A percentile compares a stretch with the other conserved stretches of the same genome.
These are phyloP conservation scores for Elaphurus davidianus DNA, from an alignment of 2,113 vertebrate genomes.

Conservation along the genomic window DNA sequence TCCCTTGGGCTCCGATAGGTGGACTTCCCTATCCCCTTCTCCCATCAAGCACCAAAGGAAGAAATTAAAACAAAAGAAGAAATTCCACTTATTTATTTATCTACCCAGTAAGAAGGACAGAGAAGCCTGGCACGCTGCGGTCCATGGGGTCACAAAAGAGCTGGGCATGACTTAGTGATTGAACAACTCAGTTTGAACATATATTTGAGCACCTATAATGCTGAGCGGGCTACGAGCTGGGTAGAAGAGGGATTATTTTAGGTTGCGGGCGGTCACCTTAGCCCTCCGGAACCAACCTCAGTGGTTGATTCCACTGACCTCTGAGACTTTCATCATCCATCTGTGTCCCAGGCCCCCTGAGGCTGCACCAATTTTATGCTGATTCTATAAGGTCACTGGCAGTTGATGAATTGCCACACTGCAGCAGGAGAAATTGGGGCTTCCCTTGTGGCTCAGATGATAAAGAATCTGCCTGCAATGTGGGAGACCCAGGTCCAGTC, in stretches of 20 bases:
- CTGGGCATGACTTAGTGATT: background rate
- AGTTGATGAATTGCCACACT: background rate
- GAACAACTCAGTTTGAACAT: background rate
- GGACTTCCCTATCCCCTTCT: background rate
- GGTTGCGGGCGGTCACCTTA: background rate
- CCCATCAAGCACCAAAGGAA: background rate
- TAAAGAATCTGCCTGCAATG: background rate
- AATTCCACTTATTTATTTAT: background rate
- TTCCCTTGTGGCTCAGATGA: background rate
- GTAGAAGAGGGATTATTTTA: background rate
- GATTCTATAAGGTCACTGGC: background rate
- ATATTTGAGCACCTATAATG: background rate
- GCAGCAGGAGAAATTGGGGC: background rate
- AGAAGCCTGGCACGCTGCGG: background rate
- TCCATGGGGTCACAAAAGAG: background rate
- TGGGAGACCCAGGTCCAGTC: background rate
- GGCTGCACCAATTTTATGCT: background rate
- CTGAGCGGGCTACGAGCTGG: background rate
- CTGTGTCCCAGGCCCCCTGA: background rate
- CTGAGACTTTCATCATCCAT: background rate
- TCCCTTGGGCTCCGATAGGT: background rate
- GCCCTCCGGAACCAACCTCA: background rate
- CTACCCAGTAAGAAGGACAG: background rate
- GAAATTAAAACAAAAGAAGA: background rate
- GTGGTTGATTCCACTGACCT: background rate